Percentiles rank a stretch among this genome's conserved stretches.
These are phyloP conservation scores for Idaea straminata DNA, from an alignment of 2,888 invertebrate genomes.

Conservation along the genomic window DNA sequence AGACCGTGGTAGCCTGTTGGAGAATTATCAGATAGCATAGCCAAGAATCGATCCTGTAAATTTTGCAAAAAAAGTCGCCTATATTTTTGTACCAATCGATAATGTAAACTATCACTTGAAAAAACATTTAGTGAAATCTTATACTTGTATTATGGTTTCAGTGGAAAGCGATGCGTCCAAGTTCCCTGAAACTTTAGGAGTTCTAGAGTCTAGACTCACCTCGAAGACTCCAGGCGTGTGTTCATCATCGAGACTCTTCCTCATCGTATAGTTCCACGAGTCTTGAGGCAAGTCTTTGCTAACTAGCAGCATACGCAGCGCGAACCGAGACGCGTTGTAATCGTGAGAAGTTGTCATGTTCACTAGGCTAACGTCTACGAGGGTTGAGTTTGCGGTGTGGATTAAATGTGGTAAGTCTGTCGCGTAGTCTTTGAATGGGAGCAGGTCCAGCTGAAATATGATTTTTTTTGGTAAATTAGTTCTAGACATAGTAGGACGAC, in stretches of 20 bases:
- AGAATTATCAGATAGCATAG: too few species aligned
- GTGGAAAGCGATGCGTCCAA: too few species aligned
- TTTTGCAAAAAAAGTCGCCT: too few species aligned
- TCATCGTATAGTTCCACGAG: conserved; percentile 60
- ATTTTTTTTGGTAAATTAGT: background rate
- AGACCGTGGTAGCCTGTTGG: too few species aligned
- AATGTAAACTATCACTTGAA: too few species aligned
- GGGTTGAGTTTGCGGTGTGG: conserved; percentile 83
- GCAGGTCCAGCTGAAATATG: conserved; percentile 71
- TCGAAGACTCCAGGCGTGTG: conserved; percentile 87
- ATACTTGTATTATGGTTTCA: too few species aligned
- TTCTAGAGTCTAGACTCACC: conserved; percentile 50
- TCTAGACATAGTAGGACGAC: too few species aligned
- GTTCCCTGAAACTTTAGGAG: background rate
- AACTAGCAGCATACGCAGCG: conserved; percentile 78
- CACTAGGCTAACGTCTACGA: conserved; percentile 81
- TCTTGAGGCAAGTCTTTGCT: conserved; percentile 59
- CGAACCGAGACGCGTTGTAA: conserved; percentile 81
- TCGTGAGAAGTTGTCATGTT: conserved; percentile 65
- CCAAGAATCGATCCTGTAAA: too few species aligned
- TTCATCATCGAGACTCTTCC: conserved; percentile 85
- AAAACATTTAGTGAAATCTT: too few species aligned
- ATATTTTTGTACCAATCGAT: too few species aligned
- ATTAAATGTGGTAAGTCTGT: conserved; percentile 81
- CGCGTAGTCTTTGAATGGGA: conserved; percentile 71